phyloP scores from a whole-genome alignment of 2,888 invertebrate species.

The Plebejus argus region DNA sequence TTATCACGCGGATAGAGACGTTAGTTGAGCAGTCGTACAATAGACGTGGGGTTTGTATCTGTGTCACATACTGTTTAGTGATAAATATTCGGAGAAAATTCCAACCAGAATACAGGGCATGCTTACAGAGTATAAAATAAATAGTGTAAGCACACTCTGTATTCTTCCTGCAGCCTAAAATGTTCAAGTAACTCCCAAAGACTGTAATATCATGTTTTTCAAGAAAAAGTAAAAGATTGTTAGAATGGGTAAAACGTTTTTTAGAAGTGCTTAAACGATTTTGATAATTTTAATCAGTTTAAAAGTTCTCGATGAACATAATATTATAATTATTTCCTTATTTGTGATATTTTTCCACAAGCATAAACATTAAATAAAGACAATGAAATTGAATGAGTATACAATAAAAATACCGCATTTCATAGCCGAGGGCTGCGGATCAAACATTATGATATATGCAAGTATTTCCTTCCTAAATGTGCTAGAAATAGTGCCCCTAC shows the following conservation, averaged over 20 bases:
- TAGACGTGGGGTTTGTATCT: neutral
- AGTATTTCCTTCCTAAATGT: slow-evolving; percentile 6
- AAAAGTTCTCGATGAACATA: too few species aligned
- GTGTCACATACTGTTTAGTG: neutral
- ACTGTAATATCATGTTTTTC: too few species aligned
- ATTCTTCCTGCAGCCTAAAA: too few species aligned
- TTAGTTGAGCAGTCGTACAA: slow-evolving; percentile 11
- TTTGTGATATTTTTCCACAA: neutral
- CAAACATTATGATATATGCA: slow-evolving; percentile 20
- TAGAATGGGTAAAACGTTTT: too few species aligned
- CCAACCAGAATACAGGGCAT: neutral
- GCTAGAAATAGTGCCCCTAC: neutral
- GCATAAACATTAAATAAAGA: neutral
- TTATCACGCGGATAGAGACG: slow-evolving; percentile 37
- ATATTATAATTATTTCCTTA: too few species aligned
- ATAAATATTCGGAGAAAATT: neutral
- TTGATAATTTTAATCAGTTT: too few species aligned
- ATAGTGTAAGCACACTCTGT: too few species aligned
- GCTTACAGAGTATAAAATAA: too few species aligned
- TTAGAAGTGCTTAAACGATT: too few species aligned
- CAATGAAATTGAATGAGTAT: neutral
- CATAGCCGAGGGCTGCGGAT: neutral
- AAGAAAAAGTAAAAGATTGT: too few species aligned
- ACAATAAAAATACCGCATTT: neutral
- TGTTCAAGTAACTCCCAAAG: too few species aligned